Conservation (phyloP, 2,797 vertebrate genomes). For the Sebastes cheni region DNA sequence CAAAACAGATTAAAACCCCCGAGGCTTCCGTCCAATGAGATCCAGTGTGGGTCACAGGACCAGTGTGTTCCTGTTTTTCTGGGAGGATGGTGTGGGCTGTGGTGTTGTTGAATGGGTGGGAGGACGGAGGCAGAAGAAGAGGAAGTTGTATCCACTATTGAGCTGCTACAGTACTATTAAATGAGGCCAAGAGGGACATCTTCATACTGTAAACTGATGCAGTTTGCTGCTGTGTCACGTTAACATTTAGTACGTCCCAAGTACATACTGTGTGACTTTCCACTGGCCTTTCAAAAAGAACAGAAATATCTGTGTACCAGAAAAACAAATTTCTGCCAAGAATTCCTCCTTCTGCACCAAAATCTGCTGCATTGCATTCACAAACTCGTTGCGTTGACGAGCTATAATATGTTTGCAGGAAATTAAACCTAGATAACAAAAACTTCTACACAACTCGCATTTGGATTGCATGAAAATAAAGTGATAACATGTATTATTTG, state of each 20-base stretch:
- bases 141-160: background rate
- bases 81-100: background rate
- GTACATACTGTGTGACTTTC: background rate
- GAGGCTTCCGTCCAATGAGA: conserved; percentile 17
- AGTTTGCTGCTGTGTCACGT: background rate
- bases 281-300: background rate
- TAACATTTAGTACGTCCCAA: background rate
- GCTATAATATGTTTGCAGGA: background rate
- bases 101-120: conserved; percentile 17
- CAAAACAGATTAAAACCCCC: conserved; percentile 50
- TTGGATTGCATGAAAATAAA: background rate
- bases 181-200: background rate
- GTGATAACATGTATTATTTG: too few species aligned
- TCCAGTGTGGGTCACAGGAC: conserved; percentile 23
- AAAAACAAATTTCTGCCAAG: background rate
- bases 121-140: background rate
- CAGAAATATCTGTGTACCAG: background rate
- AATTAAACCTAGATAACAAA: background rate
- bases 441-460: background rate
- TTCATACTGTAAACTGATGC: background rate
- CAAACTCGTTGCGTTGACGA: background rate
- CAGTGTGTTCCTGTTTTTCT: conserved; percentile 32
- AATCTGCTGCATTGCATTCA: background rate
- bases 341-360: background rate
- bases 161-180: background rate